Conservation (phyloP, 1,140 invertebrate species). For the Neodiprion fabricii region DNA sequence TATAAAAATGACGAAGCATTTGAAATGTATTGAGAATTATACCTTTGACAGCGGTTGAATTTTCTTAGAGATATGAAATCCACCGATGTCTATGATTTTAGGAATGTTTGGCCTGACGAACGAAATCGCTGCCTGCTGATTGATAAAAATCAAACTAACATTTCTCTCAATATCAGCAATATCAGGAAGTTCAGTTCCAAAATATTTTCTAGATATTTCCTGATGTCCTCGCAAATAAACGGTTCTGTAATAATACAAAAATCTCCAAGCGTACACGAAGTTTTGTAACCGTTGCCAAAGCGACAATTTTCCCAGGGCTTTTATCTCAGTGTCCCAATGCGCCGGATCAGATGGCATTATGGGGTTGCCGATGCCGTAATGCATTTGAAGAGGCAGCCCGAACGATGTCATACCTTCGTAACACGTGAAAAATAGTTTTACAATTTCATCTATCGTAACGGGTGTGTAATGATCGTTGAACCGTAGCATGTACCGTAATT, state of each 20-base stretch:
- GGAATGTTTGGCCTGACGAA: conserved; percentile 62
- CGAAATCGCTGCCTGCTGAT: conserved; percentile 64
- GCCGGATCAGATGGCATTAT: conserved; percentile 35
- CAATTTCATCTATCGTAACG: no score
- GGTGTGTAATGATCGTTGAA: no score
- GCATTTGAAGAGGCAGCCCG: background rate
- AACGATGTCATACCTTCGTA: conserved; percentile 27
- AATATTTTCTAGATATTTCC: conserved; percentile 48
- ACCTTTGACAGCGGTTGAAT: conserved; percentile 40
- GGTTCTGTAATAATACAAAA: background rate
- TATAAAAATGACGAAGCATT: no score
- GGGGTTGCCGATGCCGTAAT: conserved; percentile 27
- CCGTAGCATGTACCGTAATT: no score
- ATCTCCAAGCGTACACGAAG: conserved; percentile 22
- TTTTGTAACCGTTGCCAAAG: conserved; percentile 30
- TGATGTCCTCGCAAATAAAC: conserved; percentile 43
- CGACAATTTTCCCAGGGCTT: conserved; percentile 12
- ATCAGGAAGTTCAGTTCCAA: conserved; percentile 37
- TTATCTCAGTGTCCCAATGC: conserved; percentile 30
- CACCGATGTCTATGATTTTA: conserved; percentile 61
- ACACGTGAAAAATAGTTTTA: background rate
- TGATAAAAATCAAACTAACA: conserved; percentile 60
- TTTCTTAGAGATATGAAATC: conserved; percentile 54
- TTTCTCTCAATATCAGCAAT: conserved; percentile 45
- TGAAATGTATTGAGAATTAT: background rate